Evolutionary conservation across 2,797 vertebrate genomes (phyloP).

Genomic region (Sparidentex hasta): DNA sequence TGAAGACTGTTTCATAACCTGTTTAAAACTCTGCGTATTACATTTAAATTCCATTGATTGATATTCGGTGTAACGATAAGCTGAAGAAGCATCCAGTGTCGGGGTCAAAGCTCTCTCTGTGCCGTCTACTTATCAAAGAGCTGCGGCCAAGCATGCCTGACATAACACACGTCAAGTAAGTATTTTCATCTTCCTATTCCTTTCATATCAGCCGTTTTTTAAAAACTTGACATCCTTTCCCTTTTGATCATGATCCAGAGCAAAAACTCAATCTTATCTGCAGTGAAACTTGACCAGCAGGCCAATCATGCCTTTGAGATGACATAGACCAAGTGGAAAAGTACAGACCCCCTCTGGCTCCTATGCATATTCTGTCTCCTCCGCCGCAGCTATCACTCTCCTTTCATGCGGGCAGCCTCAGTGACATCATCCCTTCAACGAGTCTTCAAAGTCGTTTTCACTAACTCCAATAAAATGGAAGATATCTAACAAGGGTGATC

Average conservation of each 20-base stretch:
- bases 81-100: constrained; percentile 3
- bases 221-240: constrained; percentile 29
- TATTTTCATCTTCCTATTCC: constrained; percentile 35
- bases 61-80: constrained; percentile 5
- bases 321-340: constrained; percentile 81
- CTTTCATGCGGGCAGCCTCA: constrained; percentile 76
- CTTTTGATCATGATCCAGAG: constrained; percentile 53
- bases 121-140: background rate
- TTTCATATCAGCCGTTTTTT: constrained; percentile 33
- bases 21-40: no score
- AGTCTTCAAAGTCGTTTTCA: constrained; percentile 70
- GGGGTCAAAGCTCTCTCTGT: background rate
- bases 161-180: constrained; percentile 14
- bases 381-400: constrained; percentile 67
- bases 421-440: constrained; percentile 80
- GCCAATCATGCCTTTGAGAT: constrained; percentile 79
- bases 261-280: constrained; percentile 74
- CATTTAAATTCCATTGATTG: constrained; percentile 2
- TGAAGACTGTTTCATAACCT: no score
- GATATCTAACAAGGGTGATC: constrained; percentile 73
- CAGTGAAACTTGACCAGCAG: constrained; percentile 72
- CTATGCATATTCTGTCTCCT: constrained; percentile 70
- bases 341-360: constrained; percentile 77
- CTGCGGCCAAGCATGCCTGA: constrained; percentile 31
- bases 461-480: constrained; percentile 74